Conservation (phyloP, 2,797 vertebrate species). For the Podarcis siculus region DNA sequence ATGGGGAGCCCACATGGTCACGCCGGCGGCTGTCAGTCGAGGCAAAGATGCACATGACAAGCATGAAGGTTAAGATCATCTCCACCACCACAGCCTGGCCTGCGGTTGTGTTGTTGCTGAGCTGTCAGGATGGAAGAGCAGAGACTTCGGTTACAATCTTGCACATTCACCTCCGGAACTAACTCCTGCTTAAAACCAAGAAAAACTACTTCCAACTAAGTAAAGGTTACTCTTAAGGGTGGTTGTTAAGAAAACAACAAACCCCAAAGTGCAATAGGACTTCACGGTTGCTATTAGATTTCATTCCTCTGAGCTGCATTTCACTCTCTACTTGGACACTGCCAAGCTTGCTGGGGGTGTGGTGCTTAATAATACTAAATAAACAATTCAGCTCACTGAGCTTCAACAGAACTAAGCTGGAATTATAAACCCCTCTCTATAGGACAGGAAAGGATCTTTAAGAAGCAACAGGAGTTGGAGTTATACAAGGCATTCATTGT, state of each 20-base stretch:
- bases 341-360: no score
- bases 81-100: constrained; percentile 80
- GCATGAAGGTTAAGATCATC: constrained; percentile 82
- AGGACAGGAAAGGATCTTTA: neutral
- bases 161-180: neutral
- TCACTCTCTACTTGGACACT: neutral
- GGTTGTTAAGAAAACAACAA: neutral
- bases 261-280: neutral
- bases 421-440: constrained; percentile 44
- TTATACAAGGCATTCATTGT: neutral
- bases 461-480: neutral
- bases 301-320: neutral
- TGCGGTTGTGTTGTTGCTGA: constrained; percentile 70
- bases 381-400: neutral
- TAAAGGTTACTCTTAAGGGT: neutral
- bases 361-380: constrained; percentile 11
- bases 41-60: constrained; percentile 79
- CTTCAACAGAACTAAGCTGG: constrained; percentile 10
- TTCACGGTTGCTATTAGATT: rapidly evolving
- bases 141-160: neutral
- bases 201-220: neutral
- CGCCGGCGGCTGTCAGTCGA: constrained; percentile 77
- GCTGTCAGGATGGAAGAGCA: constrained; percentile 53
- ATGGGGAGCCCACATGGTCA: constrained; percentile 73
- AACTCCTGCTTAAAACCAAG: neutral